phyloP scores from a whole-genome alignment of 2,797 vertebrate species.

The Myotis myotis region DNA sequence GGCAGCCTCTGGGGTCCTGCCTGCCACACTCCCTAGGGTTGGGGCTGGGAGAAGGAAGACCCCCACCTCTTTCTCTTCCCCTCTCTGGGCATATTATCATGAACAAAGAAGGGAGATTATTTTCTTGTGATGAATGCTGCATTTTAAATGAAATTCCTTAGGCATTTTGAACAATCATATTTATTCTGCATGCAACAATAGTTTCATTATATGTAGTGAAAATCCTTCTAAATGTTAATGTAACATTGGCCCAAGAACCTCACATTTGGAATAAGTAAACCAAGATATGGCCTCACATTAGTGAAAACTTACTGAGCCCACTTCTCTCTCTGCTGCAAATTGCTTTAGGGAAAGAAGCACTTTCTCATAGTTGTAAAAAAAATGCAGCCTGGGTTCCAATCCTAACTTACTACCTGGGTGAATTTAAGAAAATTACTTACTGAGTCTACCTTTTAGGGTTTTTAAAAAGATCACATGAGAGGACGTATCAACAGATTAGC shows the following conservation, averaged over 20 bases:
- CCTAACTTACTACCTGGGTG: not conserved
- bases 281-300: constrained; percentile 44
- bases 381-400: not conserved
- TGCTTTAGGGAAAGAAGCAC: not conserved
- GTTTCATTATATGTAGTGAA: constrained; percentile 72
- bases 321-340: not conserved
- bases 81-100: not conserved
- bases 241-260: constrained; percentile 65
- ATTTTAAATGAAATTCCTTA: constrained; percentile 62
- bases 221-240: constrained; percentile 76
- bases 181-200: constrained; percentile 72
- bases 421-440: not conserved
- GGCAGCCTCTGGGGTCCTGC: not conserved
- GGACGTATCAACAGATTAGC: not conserved
- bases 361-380: not conserved
- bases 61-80: not conserved
- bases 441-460: not conserved
- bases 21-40: not conserved
- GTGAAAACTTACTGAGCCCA: not conserved
- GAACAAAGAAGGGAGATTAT: constrained; percentile 42
- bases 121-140: constrained; percentile 54
- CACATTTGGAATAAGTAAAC: constrained; percentile 60
- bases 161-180: constrained; percentile 70
- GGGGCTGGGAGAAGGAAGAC: not conserved
- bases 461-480: not conserved